Evolutionary conservation across 2,888 invertebrate genomes (phyloP), one percentile per base, ranked within the genome.

Genomic region (Spicauda simplicius): DNA sequence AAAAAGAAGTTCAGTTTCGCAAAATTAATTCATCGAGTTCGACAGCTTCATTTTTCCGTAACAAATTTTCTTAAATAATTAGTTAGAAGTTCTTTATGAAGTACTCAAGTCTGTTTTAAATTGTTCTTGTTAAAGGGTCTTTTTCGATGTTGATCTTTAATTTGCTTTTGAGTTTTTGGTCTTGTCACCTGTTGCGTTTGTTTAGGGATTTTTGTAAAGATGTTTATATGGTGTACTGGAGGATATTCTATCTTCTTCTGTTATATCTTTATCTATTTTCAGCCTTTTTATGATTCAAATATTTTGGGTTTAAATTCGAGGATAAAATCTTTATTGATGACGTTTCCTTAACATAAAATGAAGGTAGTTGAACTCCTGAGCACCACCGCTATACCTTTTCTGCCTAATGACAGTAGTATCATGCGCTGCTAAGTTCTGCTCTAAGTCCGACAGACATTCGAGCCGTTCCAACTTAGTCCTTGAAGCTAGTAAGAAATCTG

Each of bases 11-110:
- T 77, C 70, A 73, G 79, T 77, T 82, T 81, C 25, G 25, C 77
- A 69, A 80, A 85, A 88, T 86, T 87, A 86, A 88, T 87, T 87
- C 83, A 84, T 85, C 71, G 80, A 80, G 78, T 81, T 82, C 76
- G 81, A 77, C 76, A 74, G 73, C 73, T 73, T 74, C 68, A 69
- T 71, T 75, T 73, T 75, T 73, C 72, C 72, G 67, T 69, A 75
- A 76, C 74, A 25, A 25, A 25, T 77, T 76, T 74, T 77, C 74
- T 78, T 78, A 78, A 80, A 79, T 81, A 79, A 74, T 73, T 72
- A 75, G 73, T 73, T 73, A 70, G 53, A 69, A 67, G 64, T 69
- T 64, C 68, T 66, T 72, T 70, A 72, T 70, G 61, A 66, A 73
- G 62, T 68, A 57, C 48, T 53, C 18, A 4, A 64, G 66, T 68